A percentile compares a stretch with the other conserved stretches of the same genome.
phyloP scores from a whole-genome alignment of 2,888 invertebrate genomes.

The Latrodectus elegans region DNA sequence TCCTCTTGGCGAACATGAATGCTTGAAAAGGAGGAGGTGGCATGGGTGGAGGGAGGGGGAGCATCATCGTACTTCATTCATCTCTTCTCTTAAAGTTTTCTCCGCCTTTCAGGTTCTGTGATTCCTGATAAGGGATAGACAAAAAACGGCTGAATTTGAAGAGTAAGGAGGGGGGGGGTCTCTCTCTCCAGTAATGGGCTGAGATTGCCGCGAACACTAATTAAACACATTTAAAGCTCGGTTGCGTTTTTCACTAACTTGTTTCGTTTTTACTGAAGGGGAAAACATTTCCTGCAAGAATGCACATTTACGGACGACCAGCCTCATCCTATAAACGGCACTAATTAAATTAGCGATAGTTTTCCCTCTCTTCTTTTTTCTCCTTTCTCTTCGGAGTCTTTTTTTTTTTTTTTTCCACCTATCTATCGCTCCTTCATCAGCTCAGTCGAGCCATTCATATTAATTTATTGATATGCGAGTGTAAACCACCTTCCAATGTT shows the following conservation, averaged over 20 bases:
- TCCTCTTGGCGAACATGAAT: conserved; percentile 48
- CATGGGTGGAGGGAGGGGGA: conserved; percentile 17
- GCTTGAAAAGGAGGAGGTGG: conserved; percentile 14
- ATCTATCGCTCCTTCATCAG: conserved; percentile 65
- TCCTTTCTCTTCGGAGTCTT: conserved; percentile 26
- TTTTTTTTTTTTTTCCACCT: conserved; percentile 60
- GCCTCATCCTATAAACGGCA: conserved; percentile 69
- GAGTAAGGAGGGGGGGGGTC: conserved; percentile 43
- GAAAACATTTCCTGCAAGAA: conserved; percentile 70
- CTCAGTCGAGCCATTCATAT: conserved; percentile 66
- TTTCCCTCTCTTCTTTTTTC: conserved; percentile 68
- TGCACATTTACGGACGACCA: conserved; percentile 69
- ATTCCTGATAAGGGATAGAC: conserved; percentile 68
- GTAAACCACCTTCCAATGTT: no score
- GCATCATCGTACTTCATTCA: conserved; percentile 66
- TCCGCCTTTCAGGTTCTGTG: conserved; percentile 69
- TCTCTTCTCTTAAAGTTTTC: conserved; percentile 69
- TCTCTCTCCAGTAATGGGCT: conserved; percentile 68
- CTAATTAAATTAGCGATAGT: conserved; percentile 70
- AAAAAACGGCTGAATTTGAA: conserved; percentile 54
- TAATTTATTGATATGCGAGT: conserved; percentile 69
- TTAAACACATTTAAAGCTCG: conserved; percentile 70
- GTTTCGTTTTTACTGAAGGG: conserved; percentile 70
- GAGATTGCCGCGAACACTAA: conserved; percentile 70
- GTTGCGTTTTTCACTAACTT: conserved; percentile 70